Base-by-base conservation (phyloP, 2,888 invertebrate genomes). In the Tinea semifulvella region DNA sequence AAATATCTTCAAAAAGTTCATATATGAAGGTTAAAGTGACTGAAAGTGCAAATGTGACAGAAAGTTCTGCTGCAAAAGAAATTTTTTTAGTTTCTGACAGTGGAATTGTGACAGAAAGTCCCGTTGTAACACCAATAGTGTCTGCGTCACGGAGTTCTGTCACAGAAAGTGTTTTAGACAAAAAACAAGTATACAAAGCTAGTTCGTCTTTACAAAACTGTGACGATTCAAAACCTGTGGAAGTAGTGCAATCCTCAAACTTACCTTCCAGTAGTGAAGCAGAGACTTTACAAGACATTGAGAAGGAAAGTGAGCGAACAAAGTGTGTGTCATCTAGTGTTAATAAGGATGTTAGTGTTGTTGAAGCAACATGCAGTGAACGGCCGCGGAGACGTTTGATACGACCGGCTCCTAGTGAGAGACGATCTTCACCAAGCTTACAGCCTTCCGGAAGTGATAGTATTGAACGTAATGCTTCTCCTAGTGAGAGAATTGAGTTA, bases 361-460 rank as follows among this genome's bases (percentile, higher is more conserved):
- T 74, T 66, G 76, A 80, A 61, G 75, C 79, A 50, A 77, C 80
- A 25, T 74, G 70, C 76, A 70, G 67, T 71, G 63, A 68, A 55
- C 68, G 72, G 69, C 79, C 79, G 22, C 59, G 67, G 49, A 60
- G 75, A 46, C 60, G 70, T 25, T 65, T 80, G n/a, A 65, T 79
- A 45, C 60, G 80, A 45, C 75, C 79, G n/a, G 63, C 61, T 17
- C 66, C 64, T 39, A 67, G 63, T 56, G 72, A 72, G 48, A 61
- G 72, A 36, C 61, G 71, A 48, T 73, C 77, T 31, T 7, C 7
- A 14, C 13, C 31, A 2, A 31, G 31, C n/a, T 11, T 14, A 7
- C 31, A 31, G 13, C 31, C 13, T 3, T 31, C 31, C 14, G 31
- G 36, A 35, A 7, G 7, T n/a, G n/a, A n/a, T n/a, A n/a, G n/a